phyloP scores from a whole-genome alignment of 2,888 invertebrate genomes.

The Salpingus planirostris region DNA sequence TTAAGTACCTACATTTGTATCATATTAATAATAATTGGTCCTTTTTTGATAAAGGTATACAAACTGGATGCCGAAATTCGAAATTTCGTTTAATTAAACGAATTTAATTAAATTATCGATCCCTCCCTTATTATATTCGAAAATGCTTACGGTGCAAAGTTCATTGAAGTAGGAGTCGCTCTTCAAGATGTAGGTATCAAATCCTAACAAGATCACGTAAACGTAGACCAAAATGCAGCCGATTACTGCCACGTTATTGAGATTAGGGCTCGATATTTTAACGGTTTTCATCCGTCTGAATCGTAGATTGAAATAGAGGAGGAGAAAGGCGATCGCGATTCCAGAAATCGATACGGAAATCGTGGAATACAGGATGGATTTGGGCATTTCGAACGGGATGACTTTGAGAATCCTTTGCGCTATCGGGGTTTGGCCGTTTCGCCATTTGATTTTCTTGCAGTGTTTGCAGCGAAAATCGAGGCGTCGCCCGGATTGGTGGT shows the following conservation, averaged over 20 bases:
- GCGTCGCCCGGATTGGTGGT: constrained; percentile 47
- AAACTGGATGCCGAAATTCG: too few species aligned
- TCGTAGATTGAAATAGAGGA: constrained; percentile 74
- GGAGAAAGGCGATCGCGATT: constrained; percentile 63
- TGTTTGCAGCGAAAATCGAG: constrained; percentile 61
- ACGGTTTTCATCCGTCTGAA: constrained; percentile 78
- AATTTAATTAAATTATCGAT: constrained; percentile 2
- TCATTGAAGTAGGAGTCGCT: constrained; percentile 53
- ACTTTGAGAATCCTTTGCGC: constrained; percentile 68
- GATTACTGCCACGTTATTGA: constrained; percentile 86
- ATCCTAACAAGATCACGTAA: constrained; percentile 76
- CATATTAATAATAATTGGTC: too few species aligned
- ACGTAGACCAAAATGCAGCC: constrained; percentile 87
- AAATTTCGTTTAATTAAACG: constrained; percentile 1
- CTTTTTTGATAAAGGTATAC: too few species aligned
- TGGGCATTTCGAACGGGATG: constrained; percentile 68
- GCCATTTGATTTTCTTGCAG: constrained; percentile 62
- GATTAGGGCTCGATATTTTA: constrained; percentile 82
- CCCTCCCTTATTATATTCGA: not conserved
- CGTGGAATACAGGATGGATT: constrained; percentile 64
- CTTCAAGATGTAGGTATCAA: constrained; percentile 62
- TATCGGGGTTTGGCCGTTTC: constrained; percentile 70
- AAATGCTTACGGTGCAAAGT: constrained; percentile 72
- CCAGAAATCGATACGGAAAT: constrained; percentile 66
- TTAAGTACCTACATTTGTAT: too few species aligned